These are phyloP conservation scores for Tonatia bakeri DNA, from an alignment of 2,113 vertebrate species.

Conservation along the genomic window DNA sequence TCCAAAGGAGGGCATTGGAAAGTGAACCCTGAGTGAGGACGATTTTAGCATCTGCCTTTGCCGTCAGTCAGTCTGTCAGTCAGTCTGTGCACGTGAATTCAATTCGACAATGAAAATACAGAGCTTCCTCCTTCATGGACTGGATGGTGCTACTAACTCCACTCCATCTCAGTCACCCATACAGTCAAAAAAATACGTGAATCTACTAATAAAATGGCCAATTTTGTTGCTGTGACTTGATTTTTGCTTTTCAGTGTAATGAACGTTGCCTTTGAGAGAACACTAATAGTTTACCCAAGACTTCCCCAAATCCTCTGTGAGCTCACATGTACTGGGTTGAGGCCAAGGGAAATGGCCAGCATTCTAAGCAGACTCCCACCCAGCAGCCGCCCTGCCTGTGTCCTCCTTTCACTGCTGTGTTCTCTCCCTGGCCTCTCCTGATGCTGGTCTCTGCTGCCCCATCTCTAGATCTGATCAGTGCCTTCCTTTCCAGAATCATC, in stretches of 20 bases:
- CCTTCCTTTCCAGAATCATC: background rate
- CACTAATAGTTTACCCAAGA: background rate
- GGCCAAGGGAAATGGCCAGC: background rate
- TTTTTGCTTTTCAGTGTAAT: background rate
- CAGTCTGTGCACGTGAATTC: background rate
- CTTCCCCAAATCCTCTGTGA: background rate
- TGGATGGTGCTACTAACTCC: background rate
- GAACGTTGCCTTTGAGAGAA: background rate
- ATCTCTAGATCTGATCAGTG: background rate
- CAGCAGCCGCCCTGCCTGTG: background rate
- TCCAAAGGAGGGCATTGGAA: background rate
- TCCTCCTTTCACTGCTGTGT: background rate
- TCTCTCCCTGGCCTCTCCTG: background rate
- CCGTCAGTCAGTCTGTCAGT: background rate
- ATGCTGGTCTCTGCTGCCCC: fast-evolving
- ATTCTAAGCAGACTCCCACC: background rate
- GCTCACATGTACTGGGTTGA: background rate
- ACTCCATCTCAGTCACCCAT: background rate
- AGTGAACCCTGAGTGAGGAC: background rate
- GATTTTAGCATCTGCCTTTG: background rate
- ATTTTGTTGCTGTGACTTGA: background rate
- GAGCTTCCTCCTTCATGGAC: background rate
- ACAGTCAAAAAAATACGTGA: background rate
- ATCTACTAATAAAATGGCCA: background rate
- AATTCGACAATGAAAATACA: background rate